Percentiles rank a stretch among this genome's conserved stretches.
phyloP scores from a whole-genome alignment of 2,113 vertebrate species.

The Microcebus ravelobensis region DNA sequence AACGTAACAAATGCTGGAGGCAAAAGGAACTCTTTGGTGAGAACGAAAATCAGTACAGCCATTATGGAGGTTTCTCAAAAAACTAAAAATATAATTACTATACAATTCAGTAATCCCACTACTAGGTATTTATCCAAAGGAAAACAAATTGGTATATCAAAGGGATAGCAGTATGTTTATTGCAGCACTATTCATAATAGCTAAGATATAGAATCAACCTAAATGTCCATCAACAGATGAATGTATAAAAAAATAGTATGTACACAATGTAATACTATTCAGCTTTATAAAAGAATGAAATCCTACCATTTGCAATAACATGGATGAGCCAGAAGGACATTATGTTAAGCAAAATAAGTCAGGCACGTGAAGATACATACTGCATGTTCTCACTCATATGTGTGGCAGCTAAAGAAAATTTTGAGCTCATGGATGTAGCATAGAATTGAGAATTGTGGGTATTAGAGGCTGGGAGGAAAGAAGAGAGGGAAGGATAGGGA shows the following conservation, averaged over 20 bases:
- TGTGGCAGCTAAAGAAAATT: not conserved
- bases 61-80: not conserved
- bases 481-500: not conserved
- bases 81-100: not conserved
- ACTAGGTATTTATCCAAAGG: not conserved
- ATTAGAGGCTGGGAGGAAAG: not conserved
- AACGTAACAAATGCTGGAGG: not conserved
- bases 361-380: not conserved
- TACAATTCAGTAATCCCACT: not conserved
- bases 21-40: not conserved
- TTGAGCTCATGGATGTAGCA: not conserved
- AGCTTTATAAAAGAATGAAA: not conserved
- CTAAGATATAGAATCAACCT: not conserved
- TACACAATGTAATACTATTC: not conserved
- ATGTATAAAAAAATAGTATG: not conserved
- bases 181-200: not conserved
- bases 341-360: not conserved
- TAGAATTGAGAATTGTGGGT: not conserved
- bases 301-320: not conserved
- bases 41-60: not conserved
- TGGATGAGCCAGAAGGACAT: not conserved
- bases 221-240: not conserved
- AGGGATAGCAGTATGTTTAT: not conserved
- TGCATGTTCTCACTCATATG: not conserved
- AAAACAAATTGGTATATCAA: not conserved